These are phyloP conservation scores for Paralichthys olivaceus DNA, from an alignment of 2,113 vertebrate genomes.

Conservation along the genomic window DNA sequence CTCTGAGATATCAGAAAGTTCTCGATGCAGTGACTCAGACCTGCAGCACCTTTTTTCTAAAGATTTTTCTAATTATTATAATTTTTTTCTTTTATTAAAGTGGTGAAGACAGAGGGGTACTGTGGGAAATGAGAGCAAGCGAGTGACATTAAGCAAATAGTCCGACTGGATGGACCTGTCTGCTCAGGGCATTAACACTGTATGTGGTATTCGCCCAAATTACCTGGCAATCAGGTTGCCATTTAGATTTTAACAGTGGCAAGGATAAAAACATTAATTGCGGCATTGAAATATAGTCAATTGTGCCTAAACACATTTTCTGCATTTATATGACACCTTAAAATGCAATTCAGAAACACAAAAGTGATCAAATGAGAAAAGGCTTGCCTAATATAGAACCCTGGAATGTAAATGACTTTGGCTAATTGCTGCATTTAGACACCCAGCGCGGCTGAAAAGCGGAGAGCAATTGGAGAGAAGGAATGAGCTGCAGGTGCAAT, in stretches of 20 bases:
- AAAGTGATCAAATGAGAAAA: slow-evolving; percentile 71
- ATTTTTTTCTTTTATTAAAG: background rate
- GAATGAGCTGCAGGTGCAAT: slow-evolving; percentile 68
- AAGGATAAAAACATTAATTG: slow-evolving; percentile 22
- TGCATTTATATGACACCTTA: slow-evolving; percentile 47
- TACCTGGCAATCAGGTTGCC: background rate
- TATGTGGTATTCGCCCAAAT: background rate
- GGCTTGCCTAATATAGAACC: slow-evolving; percentile 60
- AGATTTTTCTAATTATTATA: background rate
- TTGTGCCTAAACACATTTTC: slow-evolving; percentile 28
- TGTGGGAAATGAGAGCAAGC: background rate
- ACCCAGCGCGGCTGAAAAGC: slow-evolving; percentile 48
- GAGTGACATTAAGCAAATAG: background rate
- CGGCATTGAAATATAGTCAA: slow-evolving; percentile 13
- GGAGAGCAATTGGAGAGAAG: slow-evolving; percentile 45
- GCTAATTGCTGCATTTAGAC: slow-evolving; percentile 78
- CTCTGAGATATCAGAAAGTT: slow-evolving; percentile 33
- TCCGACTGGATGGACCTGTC: background rate
- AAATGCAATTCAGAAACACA: slow-evolving; percentile 67
- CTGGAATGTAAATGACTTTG: slow-evolving; percentile 70
- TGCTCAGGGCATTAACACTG: background rate
- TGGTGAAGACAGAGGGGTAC: background rate
- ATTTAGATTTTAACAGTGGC: background rate
- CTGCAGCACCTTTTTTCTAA: background rate
- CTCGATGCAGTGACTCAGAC: slow-evolving; percentile 16